Conservation (phyloP, 1,140 invertebrate genomes). For the Phthorimaea operculella region DNA sequence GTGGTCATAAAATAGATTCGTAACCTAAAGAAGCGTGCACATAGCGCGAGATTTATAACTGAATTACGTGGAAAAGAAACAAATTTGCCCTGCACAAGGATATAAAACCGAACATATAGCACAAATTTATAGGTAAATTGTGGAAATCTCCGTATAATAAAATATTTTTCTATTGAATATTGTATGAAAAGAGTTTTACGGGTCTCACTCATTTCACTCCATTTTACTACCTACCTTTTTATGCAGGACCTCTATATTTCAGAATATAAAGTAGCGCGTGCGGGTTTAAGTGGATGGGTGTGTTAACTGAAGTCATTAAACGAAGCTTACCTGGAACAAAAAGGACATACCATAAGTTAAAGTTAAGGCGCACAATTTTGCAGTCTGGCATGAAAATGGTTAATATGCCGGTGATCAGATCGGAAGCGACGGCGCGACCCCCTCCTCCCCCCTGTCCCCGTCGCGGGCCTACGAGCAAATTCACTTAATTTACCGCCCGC, state of each 20-base stretch:
- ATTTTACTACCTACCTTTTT: slow-evolving; percentile 52
- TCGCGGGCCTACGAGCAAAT: slow-evolving; percentile 41
- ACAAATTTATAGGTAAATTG: slow-evolving; percentile 62
- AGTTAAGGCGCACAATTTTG: slow-evolving; percentile 9
- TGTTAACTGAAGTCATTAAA: slow-evolving; percentile 1
- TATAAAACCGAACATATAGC: slow-evolving; percentile 60
- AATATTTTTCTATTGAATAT: slow-evolving; percentile 64
- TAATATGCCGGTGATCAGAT: slow-evolving; percentile 39
- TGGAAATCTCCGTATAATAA: slow-evolving; percentile 62
- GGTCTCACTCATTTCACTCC: slow-evolving; percentile 53
- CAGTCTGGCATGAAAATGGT: slow-evolving; percentile 31
- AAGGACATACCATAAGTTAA: slow-evolving; percentile 6
- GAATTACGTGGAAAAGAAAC: slow-evolving; percentile 62
- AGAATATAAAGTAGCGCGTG: slow-evolving; percentile 24
- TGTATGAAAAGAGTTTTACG: slow-evolving; percentile 58
- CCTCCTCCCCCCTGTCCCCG: slow-evolving; percentile 3
- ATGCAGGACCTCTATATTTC: slow-evolving; percentile 32
- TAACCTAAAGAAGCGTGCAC: slow-evolving; percentile 59
- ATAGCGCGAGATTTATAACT: slow-evolving; percentile 60
- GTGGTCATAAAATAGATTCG: slow-evolving; percentile 65
- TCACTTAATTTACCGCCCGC: slow-evolving; percentile 55
- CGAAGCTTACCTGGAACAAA: slow-evolving; percentile 27
- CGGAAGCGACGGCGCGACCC: slow-evolving; percentile 17
- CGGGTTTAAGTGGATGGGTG: slow-evolving; percentile 3
- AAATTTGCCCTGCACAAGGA: slow-evolving; percentile 56